These are phyloP conservation scores for Dryobota labecula DNA, from an alignment of 2,888 invertebrate genomes.

Conservation along the genomic window DNA sequence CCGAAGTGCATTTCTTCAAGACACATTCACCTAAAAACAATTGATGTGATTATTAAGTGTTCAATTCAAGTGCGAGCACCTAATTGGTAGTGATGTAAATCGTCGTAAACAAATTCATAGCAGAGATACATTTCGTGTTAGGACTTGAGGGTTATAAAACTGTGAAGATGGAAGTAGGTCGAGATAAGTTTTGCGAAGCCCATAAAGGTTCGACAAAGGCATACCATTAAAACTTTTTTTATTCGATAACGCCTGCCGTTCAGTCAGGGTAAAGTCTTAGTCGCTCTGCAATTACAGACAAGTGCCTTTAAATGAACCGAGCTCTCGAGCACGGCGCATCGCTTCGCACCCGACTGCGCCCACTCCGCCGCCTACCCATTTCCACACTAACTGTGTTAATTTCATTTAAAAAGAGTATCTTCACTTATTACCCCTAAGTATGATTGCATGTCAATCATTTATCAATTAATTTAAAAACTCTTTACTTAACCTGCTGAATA, in stretches of 20 bases:
- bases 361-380: conserved; percentile 80
- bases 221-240: conserved; percentile 88
- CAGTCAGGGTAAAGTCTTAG: conserved; percentile 86
- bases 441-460: conserved; percentile 59
- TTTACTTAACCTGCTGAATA: conserved; percentile 1
- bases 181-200: conserved; percentile 66
- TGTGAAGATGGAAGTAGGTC: conserved; percentile 57
- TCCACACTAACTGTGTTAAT: conserved; percentile 82
- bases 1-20: conserved; percentile 57
- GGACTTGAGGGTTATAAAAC: conserved; percentile 42
- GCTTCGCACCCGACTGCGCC: conserved; percentile 84
- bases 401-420: conserved; percentile 80
- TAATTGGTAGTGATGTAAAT: conserved; percentile 10
- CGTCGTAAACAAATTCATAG: conserved; percentile 30
- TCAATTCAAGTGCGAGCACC: conserved; percentile 1
- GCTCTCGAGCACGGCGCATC: conserved; percentile 90
- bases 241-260: conserved; percentile 84
- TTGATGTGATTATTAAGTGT: conserved; percentile 35
- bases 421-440: conserved; percentile 65
- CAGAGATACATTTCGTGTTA: conserved; percentile 27
- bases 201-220: conserved; percentile 75
- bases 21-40: conserved; percentile 29
- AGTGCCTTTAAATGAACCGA: conserved; percentile 90
- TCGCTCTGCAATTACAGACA: conserved; percentile 89
- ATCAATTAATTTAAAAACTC: conserved; percentile 13